Base-by-base conservation (phyloP, 1,140 invertebrate species). In the Temnothorax curvispinosus region DNA sequence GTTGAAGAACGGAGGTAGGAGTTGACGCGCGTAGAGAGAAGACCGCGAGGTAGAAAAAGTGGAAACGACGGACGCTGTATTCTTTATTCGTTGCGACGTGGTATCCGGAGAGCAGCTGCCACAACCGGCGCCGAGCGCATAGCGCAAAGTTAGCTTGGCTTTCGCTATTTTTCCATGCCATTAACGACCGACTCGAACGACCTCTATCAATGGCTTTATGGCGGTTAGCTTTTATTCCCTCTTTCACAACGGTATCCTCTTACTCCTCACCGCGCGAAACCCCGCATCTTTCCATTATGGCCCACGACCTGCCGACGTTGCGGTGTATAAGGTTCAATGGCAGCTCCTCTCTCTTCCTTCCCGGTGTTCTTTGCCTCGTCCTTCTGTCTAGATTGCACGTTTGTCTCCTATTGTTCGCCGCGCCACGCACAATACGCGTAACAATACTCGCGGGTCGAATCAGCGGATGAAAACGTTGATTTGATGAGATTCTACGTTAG, bases 81-180 rank as follows among this genome's bases (percentile, higher is more conserved):
- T 76, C 64, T 56, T 65, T 71, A 89, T 87, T 87, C 65, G 47
- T 54, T 69, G 62, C 65, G n/a, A 82, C 65, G 85, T 69, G 56
- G 67, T 62, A 56, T 89, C 62, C 75, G 78, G 78, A 58, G 52
- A 60, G 50, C 86, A 90, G 78, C 80, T 90, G 85, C 74, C 85
- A 88, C 76, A 88, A 76, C 32, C 75, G 41, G 80, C 72, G 18
- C 15, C 58, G 76, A 78, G 64, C 76, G 27, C 62, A 54, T 71
- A 85, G 74, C 87, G 88, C 92, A 93, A 94, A 94, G 91, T 93
- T 93, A 91, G 88, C 87, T 71, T 91, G 85, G 86, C 82, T 91
- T 86, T 87, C 71, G 92, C 91, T 90, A 94, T 94, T 94, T 94
- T 94, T 94, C 93, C 93, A 94, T 94, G 88, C 93, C 92, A 94